Evolutionary conservation across 1,140 invertebrate genomes (phyloP).

Genomic region (Drosophila varians): DNA sequence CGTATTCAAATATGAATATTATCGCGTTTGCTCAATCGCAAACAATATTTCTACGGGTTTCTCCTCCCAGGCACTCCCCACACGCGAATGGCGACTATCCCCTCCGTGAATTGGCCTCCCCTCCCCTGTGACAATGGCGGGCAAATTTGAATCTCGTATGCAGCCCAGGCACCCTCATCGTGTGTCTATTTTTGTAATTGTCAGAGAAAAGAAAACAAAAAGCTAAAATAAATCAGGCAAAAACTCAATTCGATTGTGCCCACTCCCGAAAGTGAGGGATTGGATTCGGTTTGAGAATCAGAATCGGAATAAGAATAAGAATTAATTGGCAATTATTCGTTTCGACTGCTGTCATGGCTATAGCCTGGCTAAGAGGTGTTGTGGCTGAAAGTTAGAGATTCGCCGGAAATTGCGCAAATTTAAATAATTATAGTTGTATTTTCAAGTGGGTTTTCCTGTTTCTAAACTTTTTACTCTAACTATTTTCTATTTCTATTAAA

Average conservation of each 20-base stretch:
- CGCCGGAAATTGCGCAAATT: background rate
- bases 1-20: slow-evolving; percentile 83
- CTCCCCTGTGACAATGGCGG: slow-evolving; percentile 37
- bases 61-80: slow-evolving; percentile 56
- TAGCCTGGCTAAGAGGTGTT: slow-evolving; percentile 14
- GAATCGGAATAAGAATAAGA: slow-evolving; percentile 27
- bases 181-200: slow-evolving; percentile 41
- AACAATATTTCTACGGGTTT: slow-evolving; percentile 64
- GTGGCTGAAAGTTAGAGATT: background rate
- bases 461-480: background rate
- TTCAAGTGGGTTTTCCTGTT: slow-evolving; percentile 16
- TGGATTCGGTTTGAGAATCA: slow-evolving; percentile 30
- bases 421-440: slow-evolving; percentile 2
- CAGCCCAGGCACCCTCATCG: slow-evolving; percentile 65
- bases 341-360: slow-evolving; percentile 36
- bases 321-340: slow-evolving; percentile 73
- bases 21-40: slow-evolving; percentile 80
- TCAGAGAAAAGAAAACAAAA: slow-evolving; percentile 15
- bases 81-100: slow-evolving; percentile 7
- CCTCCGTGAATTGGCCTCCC: too few relatives aligned
- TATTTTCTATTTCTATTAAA: background rate
- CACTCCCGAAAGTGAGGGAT: slow-evolving; percentile 50
- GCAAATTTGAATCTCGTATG: slow-evolving; percentile 60
- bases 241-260: slow-evolving; percentile 58
- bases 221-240: slow-evolving; percentile 23